Base-by-base conservation (phyloP, 2,888 invertebrate species). In the Griposia aprilina region DNA sequence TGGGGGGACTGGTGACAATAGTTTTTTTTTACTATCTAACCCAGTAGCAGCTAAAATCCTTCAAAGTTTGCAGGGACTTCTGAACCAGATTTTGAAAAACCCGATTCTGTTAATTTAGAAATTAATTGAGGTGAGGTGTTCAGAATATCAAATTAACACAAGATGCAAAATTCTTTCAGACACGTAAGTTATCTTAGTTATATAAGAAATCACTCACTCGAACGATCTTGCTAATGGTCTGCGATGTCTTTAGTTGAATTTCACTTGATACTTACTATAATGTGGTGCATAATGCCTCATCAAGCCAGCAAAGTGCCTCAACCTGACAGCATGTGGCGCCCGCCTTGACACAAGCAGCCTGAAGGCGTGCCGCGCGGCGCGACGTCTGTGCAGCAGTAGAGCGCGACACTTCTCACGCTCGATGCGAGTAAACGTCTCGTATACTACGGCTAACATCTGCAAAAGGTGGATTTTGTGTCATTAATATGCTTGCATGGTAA, bases 391-490 rank as follows among this genome's bases (percentile, higher is more conserved):
- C 83, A 99, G 96, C 82, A 98, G 96, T 66, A 99, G 92, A 90
- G 98, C 98, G 89, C 98, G 97, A 88, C 99, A 98, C 94, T 99
- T 99, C 88, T 98, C 98, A 66, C 98, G 98, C 94, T 99, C 99
- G 70, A 98, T 98, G 59, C 98, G 97, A 0, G 98, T 98, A 93
- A 99, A 99, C 1, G 98, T 98, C 94, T 99, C 99, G 94, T 99
- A 99, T 8, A 99, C 99, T 52, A 99, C 99, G 78, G 99, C 99
- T 89, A 99, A 96, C 98, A 99, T 98, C 98, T 98, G 93, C 1
- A 92, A 93, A 20, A 55, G 1, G 4, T 15, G 6, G 3, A 26
- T 52, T 8, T 26, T 75, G 1, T 23, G 0, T 48, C 13, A 81
- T 13, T 2, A 30, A 52, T 10, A 6, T 45, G 23, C 6, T 10